These are phyloP conservation scores for Zoanthus solanderi DNA, from an alignment of 92 coral and sea anemone genomes.

Conservation along the genomic window DNA sequence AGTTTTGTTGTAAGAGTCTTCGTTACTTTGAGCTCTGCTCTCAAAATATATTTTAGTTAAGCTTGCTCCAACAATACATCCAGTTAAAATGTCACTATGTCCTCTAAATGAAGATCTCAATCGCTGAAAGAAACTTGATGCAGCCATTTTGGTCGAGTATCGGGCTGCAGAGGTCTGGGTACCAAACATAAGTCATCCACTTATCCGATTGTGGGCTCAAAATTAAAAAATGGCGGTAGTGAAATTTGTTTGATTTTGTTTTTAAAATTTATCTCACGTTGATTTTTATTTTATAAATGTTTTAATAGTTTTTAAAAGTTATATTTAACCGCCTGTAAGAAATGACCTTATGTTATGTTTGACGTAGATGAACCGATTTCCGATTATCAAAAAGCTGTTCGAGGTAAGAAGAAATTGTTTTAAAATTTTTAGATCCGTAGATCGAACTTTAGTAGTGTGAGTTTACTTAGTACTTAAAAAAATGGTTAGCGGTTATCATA, in stretches of 20 bases:
- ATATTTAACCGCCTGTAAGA: background rate
- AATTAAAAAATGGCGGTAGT: slow-evolving; percentile 60
- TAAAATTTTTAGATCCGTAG: no score
- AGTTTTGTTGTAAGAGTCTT: slow-evolving; percentile 55
- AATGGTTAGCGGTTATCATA: no score
- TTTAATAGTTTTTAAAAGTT: background rate
- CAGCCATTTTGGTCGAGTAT: slow-evolving; percentile 69
- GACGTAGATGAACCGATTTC: slow-evolving; percentile 82
- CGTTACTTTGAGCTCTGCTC: slow-evolving; percentile 63
- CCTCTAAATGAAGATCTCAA: slow-evolving; percentile 69
- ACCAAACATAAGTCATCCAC: background rate
- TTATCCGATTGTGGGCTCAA: slow-evolving; percentile 44
- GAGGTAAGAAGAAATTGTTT: slow-evolving; percentile 54
- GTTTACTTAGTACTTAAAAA: no score
- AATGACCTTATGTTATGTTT: slow-evolving; percentile 56
- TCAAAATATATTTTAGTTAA: slow-evolving; percentile 89
- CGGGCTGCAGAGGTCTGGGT: background rate
- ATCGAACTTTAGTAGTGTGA: no score
- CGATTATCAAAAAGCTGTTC: slow-evolving; percentile 74
- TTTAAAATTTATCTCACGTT: background rate
- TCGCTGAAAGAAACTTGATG: slow-evolving; percentile 43
- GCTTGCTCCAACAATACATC: slow-evolving; percentile 87
- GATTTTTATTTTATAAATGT: background rate
- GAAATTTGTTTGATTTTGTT: slow-evolving; percentile 25
- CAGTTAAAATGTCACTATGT: slow-evolving; percentile 73